phyloP scores from a whole-genome alignment of 1,140 invertebrate genomes.

The Berghia stephanieae region DNA sequence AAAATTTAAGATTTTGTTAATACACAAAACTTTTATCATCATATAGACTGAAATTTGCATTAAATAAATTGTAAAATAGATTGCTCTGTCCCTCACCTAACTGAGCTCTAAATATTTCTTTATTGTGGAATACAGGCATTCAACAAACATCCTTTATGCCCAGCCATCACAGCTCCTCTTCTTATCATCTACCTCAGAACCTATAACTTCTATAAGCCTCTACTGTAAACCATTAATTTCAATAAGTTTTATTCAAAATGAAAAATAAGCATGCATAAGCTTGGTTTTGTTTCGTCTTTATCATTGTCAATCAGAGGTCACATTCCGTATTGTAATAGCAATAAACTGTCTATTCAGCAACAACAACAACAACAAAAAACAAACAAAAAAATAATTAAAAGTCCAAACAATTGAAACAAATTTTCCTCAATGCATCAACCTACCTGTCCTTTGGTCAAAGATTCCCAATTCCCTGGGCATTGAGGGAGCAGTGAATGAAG shows the following conservation, averaged over 20 bases:
- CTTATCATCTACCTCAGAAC: too few species aligned
- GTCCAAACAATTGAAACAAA: background rate
- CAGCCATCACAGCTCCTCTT: too few species aligned
- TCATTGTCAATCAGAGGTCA: too few species aligned
- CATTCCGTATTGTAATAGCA: background rate
- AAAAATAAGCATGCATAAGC: too few species aligned
- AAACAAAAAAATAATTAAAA: background rate
- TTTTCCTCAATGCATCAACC: background rate
- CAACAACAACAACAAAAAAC: too few species aligned
- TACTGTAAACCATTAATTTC: too few species aligned
- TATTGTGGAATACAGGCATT: too few species aligned
- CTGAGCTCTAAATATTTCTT: background rate
- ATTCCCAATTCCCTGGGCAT: slow-evolving; percentile 66
- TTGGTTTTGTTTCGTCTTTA: too few species aligned
- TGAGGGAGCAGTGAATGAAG: slow-evolving; percentile 72
- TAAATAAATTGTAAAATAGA: background rate
- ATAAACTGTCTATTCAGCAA: background rate
- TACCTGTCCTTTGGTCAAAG: slow-evolving; percentile 73
- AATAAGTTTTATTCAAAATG: too few species aligned
- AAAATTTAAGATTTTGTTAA: background rate
- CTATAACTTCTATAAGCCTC: too few species aligned
- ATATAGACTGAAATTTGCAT: background rate
- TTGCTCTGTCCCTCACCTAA: background rate
- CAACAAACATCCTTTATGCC: too few species aligned
- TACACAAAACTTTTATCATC: background rate